Conservation (phyloP, 2,113 vertebrate genomes). For the Strix uralensis region DNA sequence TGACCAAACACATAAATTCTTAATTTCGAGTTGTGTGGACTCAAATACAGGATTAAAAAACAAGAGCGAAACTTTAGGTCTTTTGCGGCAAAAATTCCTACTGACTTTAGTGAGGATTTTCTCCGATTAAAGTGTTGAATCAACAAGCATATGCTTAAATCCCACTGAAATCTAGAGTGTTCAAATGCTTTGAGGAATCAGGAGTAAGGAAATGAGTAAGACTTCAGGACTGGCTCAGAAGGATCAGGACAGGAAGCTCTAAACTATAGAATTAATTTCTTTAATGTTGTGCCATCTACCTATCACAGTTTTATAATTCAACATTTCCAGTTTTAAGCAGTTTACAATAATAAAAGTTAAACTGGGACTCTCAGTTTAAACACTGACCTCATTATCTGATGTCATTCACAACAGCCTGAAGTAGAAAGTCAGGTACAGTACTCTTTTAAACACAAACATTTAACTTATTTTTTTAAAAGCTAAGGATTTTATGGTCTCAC, state of each 20-base stretch:
- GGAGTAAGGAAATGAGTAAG: constrained; percentile 39
- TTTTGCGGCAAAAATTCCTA: neutral
- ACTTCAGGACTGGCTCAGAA: neutral
- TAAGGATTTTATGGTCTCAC: neutral
- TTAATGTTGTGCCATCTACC: constrained; percentile 24
- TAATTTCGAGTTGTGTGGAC: neutral
- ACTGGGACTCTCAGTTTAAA: neutral
- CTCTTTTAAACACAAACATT: neutral
- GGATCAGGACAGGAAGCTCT: neutral
- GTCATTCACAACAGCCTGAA: neutral
- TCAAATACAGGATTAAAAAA: neutral
- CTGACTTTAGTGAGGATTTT: neutral
- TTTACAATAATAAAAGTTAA: neutral
- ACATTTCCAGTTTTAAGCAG: constrained; percentile 14
- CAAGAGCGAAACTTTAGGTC: neutral
- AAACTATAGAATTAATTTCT: neutral
- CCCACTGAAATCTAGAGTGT: neutral
- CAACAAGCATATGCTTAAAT: neutral
- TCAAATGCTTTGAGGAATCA: constrained; percentile 42
- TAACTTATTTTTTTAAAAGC: neutral
- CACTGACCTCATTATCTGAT: neutral
- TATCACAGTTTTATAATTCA: constrained; percentile 10
- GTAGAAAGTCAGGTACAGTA: neutral
- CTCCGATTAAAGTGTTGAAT: neutral
- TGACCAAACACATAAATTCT: neutral